Base-by-base conservation (phyloP, 2,797 vertebrate genomes). In the Pogonophryne albipinna region DNA sequence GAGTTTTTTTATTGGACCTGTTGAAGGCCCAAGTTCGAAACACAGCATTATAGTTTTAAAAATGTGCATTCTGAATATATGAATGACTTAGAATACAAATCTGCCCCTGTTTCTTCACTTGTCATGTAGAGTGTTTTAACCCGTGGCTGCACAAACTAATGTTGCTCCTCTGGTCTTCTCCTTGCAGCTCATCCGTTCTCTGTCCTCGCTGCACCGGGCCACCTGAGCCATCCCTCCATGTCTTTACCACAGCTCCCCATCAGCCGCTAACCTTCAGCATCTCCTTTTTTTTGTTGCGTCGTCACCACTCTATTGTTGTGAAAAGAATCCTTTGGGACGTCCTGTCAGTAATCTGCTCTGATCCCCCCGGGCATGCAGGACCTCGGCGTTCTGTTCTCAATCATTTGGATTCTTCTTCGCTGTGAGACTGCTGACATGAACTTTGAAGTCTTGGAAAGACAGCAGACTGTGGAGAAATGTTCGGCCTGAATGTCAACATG, bases 131-230 rank as follows among this genome's bases (percentile, higher is more conserved):
- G 27, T 17, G 42, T 53, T 60, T 31, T 2, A 42, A 3, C 19
- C 44, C 49, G 12, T n/a, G 46, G n/a, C n/a, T 63, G 56, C 13
- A 4, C 56, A 19, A 8, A 57, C 47, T 75, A 20, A 79, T 47
- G 34, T 13, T 19, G 6, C 70, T 56, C 64, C 31, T 88, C 50
- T 63, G 9, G 15, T 67, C 42, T 66, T 74, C 50, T 67, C 12
- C 4, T 1, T 66, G 71, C 91, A 99, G 98, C 97, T 96, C 96
- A 99, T 95, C 96, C 97, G 92, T 95, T 99, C 96, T 95, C 98
- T 85, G 95, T 99, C 94, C 92, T 99, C 84, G 95, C 92, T 2
- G 92, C 95, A 20, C 92, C 91, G 20, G 88, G 95, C 61, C 95
- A 95, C 91, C 89, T 93, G 88, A 88, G 93, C 66, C 95, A 93